phyloP scores from a whole-genome alignment of 1,140 invertebrate genomes.

The Drosophila jambulina region DNA sequence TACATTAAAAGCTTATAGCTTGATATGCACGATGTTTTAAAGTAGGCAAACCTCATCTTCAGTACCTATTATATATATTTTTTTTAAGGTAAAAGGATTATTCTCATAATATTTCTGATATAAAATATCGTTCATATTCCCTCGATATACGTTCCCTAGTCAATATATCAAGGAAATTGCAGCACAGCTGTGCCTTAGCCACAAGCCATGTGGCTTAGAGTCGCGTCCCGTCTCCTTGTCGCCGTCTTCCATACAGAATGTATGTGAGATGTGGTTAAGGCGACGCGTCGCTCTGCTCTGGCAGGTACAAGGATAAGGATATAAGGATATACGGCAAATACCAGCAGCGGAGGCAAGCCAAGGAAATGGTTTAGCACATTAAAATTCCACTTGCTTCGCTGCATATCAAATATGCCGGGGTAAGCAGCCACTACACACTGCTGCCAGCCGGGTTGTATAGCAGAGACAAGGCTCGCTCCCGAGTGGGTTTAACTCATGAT shows the following conservation, averaged over 20 bases:
- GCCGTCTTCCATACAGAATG: slow-evolving; percentile 6
- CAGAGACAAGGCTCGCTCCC: slow-evolving; percentile 31
- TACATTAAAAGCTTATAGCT: background rate
- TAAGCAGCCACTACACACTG: slow-evolving; percentile 44
- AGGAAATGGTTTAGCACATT: slow-evolving; percentile 81
- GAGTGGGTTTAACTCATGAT: slow-evolving; percentile 57
- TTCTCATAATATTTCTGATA: background rate
- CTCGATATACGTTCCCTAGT: slow-evolving; percentile 7
- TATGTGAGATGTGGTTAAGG: slow-evolving; percentile 29
- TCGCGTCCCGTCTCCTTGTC: background rate
- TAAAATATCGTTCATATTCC: background rate
- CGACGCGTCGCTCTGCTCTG: slow-evolving; percentile 5
- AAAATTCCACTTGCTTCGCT: slow-evolving; percentile 82
- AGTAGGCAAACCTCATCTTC: background rate
- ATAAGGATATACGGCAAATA: slow-evolving; percentile 34
- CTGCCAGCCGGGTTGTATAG: background rate
- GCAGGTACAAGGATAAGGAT: slow-evolving; percentile 26
- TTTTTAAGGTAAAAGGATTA: rapidly evolving
- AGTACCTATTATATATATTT: background rate
- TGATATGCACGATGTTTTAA: background rate
- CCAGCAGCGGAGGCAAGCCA: slow-evolving; percentile 41
- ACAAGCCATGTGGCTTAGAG: slow-evolving; percentile 12
- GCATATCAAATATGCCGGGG: slow-evolving; percentile 77
- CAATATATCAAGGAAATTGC: slow-evolving; percentile 40
- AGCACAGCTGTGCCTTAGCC: slow-evolving; percentile 29